Base-by-base conservation (phyloP, 2,888 invertebrate genomes). In the Seira sanloemensis region DNA sequence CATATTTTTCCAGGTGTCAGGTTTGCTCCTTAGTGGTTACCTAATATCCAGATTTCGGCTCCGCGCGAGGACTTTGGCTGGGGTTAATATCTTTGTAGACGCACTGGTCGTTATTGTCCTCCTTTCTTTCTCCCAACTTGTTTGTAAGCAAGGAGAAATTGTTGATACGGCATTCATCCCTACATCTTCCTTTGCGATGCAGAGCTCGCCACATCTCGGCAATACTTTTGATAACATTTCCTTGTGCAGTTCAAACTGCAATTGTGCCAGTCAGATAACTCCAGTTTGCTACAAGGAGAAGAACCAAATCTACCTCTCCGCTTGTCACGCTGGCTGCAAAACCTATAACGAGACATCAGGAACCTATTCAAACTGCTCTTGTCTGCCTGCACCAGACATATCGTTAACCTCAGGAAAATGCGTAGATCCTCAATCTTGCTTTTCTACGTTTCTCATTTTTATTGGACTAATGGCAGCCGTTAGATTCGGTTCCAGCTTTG, bases 281-380 rank as follows among this genome's bases (percentile, higher is more conserved):
- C 95, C 95, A 0, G 93, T 95, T 0, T 95, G 94, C 89, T 93
- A 93, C 86, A 92, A 92, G 65, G 90, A 92, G 12, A 92, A 92
- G 0, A 91, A 91, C 69, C 92, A 92, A 9, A 94, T 94, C 0
- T 95, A 92, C 90, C 95, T 94, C 91, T 95, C 94, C 0, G 93
- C 95, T 0, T 95, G 95, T 88, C 94, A 95, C 90, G 95, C 95
- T 0, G 95, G 95, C 0, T 95, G 95, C 88, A 91, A 91, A 76
- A 90, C 87, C n/a, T 82, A 87, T 12, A 88, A 91, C 24, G 65
- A 54, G 9, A 77, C 83, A 25, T 82, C 78, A 23, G 26, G 74
- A n/a, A 72, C 78, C 0, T 80, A 83, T 21, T 62, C 81, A 4
- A 77, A 88, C 46, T 88, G 88, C 50, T 62, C 85, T 19, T 88